A percentile compares a stretch with the other conserved stretches of the same genome.
These are phyloP conservation scores for Caenorhabditis japonica DNA, from an alignment of 2,888 invertebrate species.

Conservation along the genomic window DNA sequence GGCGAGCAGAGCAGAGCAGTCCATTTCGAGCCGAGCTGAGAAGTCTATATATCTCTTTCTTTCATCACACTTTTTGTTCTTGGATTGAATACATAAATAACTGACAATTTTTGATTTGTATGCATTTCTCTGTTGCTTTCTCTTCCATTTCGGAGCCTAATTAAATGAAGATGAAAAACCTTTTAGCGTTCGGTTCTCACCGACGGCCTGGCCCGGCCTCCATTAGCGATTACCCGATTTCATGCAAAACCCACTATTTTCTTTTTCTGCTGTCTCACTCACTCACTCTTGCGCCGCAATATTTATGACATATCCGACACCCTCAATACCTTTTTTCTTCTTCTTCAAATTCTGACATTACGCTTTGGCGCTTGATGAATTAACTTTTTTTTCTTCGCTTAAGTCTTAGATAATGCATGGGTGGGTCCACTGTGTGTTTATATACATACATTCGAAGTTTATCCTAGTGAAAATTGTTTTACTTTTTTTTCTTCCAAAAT, in stretches of 20 bases:
- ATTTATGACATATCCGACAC: constrained; percentile 17
- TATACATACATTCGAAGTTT: too few relatives aligned
- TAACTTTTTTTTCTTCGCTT: too few relatives aligned
- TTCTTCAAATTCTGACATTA: constrained; percentile 6
- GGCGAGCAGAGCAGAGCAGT: constrained; percentile 10
- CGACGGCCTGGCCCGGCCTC: constrained; percentile 5
- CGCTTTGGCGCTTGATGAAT: too few relatives aligned
- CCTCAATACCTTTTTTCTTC: constrained; percentile 13
- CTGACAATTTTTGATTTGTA: constrained; percentile 43
- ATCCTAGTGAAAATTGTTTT: too few relatives aligned
- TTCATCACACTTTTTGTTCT: not conserved
- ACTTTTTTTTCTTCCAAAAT: too few relatives aligned
- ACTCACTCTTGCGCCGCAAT: too few relatives aligned
- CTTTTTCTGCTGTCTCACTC: not conserved
- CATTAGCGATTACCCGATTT: constrained; percentile 25
- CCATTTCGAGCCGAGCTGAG: constrained; percentile 41
- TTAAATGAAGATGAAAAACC: constrained; percentile 17
- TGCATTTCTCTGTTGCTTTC: too few relatives aligned
- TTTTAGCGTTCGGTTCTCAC: constrained; percentile 34
- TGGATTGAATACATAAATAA: too few relatives aligned
- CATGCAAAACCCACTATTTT: constrained; percentile 15
- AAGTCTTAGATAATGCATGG: too few relatives aligned
- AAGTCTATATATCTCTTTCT: constrained; percentile 40
- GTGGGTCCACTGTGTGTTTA: too few relatives aligned
- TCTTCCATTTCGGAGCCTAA: constrained; percentile 30